Evolutionary conservation across 2,888 invertebrate species (phyloP), one percentile per base, ranked within the genome.

Genomic region (Diaphora mendica): DNA sequence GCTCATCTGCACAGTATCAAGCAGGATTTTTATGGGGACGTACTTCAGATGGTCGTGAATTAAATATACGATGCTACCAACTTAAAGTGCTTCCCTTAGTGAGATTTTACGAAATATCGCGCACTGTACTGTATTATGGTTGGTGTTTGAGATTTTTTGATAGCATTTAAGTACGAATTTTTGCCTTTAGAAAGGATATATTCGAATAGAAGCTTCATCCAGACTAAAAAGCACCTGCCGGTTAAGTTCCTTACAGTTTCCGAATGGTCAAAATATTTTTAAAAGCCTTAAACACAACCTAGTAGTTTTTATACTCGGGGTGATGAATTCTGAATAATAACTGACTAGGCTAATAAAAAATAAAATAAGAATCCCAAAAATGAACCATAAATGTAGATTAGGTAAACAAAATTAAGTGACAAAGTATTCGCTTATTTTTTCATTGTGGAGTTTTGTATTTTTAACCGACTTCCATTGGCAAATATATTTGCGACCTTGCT

Each of bases 1-100:
- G 86, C 94, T 94, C 95, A 94, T 95, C 95, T 95, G 95, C 93
- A 92, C 95, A 95, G 93, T 92, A 93, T 95, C 95, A 93, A 89
- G 79, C 81, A 86, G 94, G 95, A 94, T 94, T 95, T 95, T 95
- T 95, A 95, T 95, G 93, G 93, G 90, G 90, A 93, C 93, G 93
- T 94, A 92, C 94, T 94, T 94, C 92, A 92, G 92, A 85, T 86
- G 89, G 82, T 90, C 86, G 87, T 95, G 95, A 95, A 95, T 95
- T 95, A 95, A 95, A 95, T 95, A 95, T 95, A 94, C 90, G 92
- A 89, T 89, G 91, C 88, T 87, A 88, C 90, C 90, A 91, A 92
- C 92, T 94, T 94, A 93, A 94, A 95, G 94, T 94, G 94, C 94
- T 93, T 90, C 89, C 87, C 79, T 89, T 83, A 93, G 93, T 90